Percentiles rank a stretch among this genome's conserved stretches.
Conservation (phyloP, 2,888 invertebrate species). For the Dasypolia templi region DNA sequence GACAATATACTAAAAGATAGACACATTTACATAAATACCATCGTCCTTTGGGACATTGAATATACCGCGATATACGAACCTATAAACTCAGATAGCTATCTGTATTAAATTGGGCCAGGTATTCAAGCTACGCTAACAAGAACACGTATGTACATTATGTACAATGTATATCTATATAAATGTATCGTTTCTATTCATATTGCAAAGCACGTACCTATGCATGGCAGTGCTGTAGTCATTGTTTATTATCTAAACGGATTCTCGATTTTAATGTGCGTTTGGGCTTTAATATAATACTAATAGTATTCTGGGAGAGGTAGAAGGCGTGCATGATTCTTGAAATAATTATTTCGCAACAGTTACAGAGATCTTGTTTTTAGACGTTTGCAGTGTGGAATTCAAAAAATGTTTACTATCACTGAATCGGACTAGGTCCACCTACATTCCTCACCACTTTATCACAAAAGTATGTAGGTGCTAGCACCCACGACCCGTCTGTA, state of each 20-base stretch:
- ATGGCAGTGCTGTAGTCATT: conserved; percentile 31
- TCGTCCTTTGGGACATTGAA: not conserved
- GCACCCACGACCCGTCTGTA: not conserved
- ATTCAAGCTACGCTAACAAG: conserved; percentile 20
- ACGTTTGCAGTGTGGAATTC: no score
- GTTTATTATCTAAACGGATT: conserved; percentile 41
- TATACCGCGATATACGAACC: conserved; percentile 14
- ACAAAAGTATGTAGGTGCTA: not conserved
- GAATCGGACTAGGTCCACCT: not conserved
- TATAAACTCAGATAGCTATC: conserved; percentile 17
- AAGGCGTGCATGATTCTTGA: not conserved
- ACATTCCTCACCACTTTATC: not conserved
- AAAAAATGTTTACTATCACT: not conserved
- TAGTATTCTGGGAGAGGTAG: not conserved
- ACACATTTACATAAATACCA: conserved; percentile 25
- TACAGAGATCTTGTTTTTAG: no score
- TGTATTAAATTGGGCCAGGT: conserved; percentile 15
- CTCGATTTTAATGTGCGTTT: conserved; percentile 19
- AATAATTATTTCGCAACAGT: not conserved
- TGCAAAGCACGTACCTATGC: conserved; percentile 38
- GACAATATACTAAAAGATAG: conserved; percentile 14
- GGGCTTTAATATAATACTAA: not conserved
- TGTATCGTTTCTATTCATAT: conserved; percentile 25
- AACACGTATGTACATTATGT: conserved; percentile 17
- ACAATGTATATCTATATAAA: not conserved